Percentiles rank a stretch among this genome's conserved stretches.
phyloP scores from a whole-genome alignment of 2,113 vertebrate species.

The Tonatia bakeri region DNA sequence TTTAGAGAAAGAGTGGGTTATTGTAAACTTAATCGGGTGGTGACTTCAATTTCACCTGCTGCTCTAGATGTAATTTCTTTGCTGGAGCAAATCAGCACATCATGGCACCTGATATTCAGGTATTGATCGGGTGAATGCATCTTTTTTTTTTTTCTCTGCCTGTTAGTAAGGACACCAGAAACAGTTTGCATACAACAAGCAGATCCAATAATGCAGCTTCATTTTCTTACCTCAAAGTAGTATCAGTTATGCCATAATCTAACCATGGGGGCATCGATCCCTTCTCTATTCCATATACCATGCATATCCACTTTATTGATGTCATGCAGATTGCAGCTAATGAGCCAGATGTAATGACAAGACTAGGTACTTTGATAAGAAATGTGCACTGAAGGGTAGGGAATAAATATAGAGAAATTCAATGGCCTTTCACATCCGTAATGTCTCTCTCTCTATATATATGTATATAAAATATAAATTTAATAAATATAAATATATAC shows the following conservation, averaged over 20 bases:
- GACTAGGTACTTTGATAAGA: background rate
- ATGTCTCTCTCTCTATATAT: background rate
- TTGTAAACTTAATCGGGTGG: background rate
- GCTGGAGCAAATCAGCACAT: conserved; percentile 6
- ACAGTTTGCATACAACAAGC: background rate
- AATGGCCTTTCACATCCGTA: background rate
- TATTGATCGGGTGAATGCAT: background rate
- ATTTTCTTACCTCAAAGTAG: background rate
- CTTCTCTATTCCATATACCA: background rate
- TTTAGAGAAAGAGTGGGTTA: background rate
- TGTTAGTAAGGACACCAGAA: background rate
- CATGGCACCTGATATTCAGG: background rate
- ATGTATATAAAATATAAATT: too few relatives aligned
- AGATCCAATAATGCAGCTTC: background rate
- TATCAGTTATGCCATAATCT: background rate
- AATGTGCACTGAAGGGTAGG: background rate
- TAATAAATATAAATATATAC: too few relatives aligned
- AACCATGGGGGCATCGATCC: background rate
- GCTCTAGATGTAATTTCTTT: background rate
- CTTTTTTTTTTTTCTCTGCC: background rate
- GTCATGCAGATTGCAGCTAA: background rate
- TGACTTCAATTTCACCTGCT: conserved; percentile 2
- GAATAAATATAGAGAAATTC: background rate
- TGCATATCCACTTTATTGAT: background rate
- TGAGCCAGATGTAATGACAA: background rate